Percentiles rank a stretch among this genome's conserved stretches.
phyloP scores from a whole-genome alignment of 2,888 invertebrate species.

The Nomada flava region DNA sequence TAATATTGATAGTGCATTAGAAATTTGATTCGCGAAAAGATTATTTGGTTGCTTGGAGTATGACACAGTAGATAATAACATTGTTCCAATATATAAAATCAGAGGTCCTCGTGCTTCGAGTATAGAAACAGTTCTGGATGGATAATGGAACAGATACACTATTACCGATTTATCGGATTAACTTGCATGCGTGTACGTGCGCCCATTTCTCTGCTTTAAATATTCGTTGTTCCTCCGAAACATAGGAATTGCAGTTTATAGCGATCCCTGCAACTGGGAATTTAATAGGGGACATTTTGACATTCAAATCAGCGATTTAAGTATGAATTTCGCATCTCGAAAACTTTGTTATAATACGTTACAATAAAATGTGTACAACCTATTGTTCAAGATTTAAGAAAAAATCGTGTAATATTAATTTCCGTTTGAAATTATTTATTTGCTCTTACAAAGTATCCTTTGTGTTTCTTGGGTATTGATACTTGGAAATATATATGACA shows the following conservation, averaged over 20 bases:
- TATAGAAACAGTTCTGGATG: neutral
- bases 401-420: too few relatives aligned
- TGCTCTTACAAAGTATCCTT: too few relatives aligned
- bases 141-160: conserved; percentile 6
- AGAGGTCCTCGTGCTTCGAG: neutral
- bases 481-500: too few relatives aligned
- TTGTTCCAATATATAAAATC: neutral
- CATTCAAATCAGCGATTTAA: neutral
- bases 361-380: neutral
- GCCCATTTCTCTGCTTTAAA: neutral
- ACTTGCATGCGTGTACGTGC: neutral
- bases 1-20: too few relatives aligned
- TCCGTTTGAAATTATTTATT: too few relatives aligned
- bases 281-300: neutral
- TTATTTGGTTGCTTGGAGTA: too few relatives aligned
- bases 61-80: neutral
- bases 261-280: neutral
- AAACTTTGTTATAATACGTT: neutral
- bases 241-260: neutral
- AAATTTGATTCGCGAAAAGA: too few relatives aligned
- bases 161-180: conserved; percentile 12
- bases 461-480: too few relatives aligned
- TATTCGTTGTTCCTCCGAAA: neutral
- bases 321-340: neutral
- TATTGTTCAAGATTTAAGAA: too few relatives aligned